These are phyloP conservation scores for Ctenicera cuprea DNA, from an alignment of 2,888 invertebrate species.

Conservation along the genomic window DNA sequence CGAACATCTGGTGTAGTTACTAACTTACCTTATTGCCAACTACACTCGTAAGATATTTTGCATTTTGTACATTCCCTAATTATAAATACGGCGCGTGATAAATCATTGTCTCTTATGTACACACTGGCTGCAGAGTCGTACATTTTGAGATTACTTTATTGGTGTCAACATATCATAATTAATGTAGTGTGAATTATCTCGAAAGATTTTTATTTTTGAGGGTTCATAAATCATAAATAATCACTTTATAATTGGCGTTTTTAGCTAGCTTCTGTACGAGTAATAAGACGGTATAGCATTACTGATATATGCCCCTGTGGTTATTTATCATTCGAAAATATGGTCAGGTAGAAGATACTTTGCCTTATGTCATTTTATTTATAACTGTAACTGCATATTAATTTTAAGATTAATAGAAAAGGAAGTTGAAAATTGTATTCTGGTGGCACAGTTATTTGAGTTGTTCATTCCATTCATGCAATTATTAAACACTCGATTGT, in stretches of 20 bases:
- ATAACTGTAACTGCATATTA: constrained; percentile 30
- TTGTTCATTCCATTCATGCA: background rate
- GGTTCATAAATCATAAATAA: constrained; percentile 52
- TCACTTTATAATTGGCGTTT: constrained; percentile 53
- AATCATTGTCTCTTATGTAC: constrained; percentile 38
- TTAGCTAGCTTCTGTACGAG: constrained; percentile 34
- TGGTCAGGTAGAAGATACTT: constrained; percentile 27
- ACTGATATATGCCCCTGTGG: constrained; percentile 26
- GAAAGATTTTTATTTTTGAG: constrained; percentile 33
- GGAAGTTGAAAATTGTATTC: background rate
- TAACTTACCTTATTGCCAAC: constrained; percentile 28
- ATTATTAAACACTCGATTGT: background rate
- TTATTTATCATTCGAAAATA: constrained; percentile 32
- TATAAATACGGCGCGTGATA: constrained; percentile 30
- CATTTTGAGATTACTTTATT: constrained; percentile 38
- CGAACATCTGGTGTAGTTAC: constrained; percentile 33
- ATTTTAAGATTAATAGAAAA: constrained; percentile 12
- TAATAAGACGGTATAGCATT: constrained; percentile 40
- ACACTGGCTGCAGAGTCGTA: constrained; percentile 32
- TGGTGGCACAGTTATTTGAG: constrained; percentile 3
- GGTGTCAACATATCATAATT: constrained; percentile 44
- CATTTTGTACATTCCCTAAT: constrained; percentile 41
- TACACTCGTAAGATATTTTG: constrained; percentile 38
- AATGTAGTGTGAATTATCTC: constrained; percentile 49
- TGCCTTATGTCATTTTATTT: constrained; percentile 13